Evolutionary conservation across 2,113 vertebrate species (phyloP).

Genomic region (Columba janthina): DNA sequence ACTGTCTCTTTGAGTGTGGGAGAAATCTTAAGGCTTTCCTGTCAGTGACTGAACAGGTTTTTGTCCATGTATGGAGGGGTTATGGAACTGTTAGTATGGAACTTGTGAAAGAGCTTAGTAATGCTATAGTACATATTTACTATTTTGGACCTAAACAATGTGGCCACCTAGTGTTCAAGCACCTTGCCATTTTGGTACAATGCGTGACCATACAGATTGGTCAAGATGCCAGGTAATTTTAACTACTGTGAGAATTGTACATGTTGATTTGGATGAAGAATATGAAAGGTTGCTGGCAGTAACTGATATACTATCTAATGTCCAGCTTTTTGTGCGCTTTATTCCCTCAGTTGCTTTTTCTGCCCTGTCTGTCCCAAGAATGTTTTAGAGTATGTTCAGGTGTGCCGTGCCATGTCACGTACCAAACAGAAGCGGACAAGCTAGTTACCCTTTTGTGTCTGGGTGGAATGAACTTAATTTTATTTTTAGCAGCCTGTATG

Average conservation of each 20-base stretch:
- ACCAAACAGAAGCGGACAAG: background rate
- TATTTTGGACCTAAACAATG: background rate
- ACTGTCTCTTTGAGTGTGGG: background rate
- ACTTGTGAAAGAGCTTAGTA: background rate
- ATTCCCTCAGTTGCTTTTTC: background rate
- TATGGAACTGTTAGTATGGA: background rate
- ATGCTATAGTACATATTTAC: background rate
- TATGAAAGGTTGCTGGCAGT: background rate
- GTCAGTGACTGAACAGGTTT: background rate
- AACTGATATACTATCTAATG: background rate
- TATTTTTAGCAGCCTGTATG: background rate
- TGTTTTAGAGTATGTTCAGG: background rate
- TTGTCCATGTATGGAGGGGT: background rate
- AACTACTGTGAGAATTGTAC: background rate
- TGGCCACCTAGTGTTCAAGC: slow-evolving; percentile 34
- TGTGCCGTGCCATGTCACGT: background rate
- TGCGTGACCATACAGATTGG: background rate
- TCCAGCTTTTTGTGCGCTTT: background rate
- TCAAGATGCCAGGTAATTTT: background rate
- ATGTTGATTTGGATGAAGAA: background rate
- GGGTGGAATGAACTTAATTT: background rate
- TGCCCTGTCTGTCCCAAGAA: background rate
- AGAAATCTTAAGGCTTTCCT: background rate
- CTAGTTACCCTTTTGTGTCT: background rate
- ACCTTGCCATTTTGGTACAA: background rate